These are phyloP conservation scores for Danio kyathit DNA, from an alignment of 2,797 vertebrate species.

Conservation along the genomic window DNA sequence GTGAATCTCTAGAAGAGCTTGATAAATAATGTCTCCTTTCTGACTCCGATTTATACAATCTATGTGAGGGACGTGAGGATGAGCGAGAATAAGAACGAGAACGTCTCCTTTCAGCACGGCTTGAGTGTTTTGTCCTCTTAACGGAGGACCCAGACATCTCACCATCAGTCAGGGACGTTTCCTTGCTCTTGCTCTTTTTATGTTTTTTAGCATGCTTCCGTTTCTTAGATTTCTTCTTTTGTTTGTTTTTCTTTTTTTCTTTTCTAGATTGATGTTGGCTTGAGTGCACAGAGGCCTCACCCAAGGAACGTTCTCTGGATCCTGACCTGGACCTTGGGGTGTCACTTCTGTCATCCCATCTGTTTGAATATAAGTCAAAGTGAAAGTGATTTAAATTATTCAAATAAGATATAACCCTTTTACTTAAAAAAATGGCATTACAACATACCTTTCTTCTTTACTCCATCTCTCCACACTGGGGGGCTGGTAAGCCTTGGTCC, in stretches of 20 bases:
- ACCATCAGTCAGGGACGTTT: constrained; percentile 70
- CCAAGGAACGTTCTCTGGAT: constrained; percentile 86
- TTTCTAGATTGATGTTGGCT: constrained; percentile 82
- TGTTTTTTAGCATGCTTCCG: constrained; percentile 88
- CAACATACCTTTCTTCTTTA: constrained; percentile 93
- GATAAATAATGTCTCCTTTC: constrained; percentile 81
- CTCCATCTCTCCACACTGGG: constrained; percentile 92
- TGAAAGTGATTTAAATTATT: constrained; percentile 21
- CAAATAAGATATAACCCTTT: neutral
- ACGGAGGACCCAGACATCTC: constrained; percentile 80
- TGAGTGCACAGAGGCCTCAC: constrained; percentile 80
- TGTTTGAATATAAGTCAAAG: constrained; percentile 83
- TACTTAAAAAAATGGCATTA: neutral
- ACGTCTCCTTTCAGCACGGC: constrained; percentile 69
- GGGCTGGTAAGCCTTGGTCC: constrained; percentile 85
- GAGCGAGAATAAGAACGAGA: constrained; percentile 82
- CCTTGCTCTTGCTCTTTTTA: constrained; percentile 77
- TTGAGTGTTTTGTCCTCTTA: constrained; percentile 75
- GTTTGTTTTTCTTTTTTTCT: constrained; percentile 91
- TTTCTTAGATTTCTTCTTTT: constrained; percentile 94
- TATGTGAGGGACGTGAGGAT: constrained; percentile 75
- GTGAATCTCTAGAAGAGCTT: constrained; percentile 78
- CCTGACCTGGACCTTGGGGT: constrained; percentile 88
- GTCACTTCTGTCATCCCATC: constrained; percentile 89
- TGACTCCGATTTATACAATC: constrained; percentile 80